Evolutionary conservation across 2,113 vertebrate species (phyloP).

Genomic region (Eonycteris spelaea): DNA sequence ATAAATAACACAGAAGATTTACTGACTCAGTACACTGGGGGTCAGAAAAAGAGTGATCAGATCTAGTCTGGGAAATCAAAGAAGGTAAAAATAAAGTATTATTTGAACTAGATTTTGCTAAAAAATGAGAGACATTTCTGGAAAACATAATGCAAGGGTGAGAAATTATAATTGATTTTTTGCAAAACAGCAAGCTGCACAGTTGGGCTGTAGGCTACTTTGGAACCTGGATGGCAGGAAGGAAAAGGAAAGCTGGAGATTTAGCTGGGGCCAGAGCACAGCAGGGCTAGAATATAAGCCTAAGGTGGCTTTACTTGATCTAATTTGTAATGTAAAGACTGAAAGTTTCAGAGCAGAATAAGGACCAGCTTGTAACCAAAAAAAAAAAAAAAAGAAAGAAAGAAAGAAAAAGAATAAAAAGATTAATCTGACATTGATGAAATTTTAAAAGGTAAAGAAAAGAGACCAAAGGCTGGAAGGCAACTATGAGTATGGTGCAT

Average conservation of each 20-base stretch:
- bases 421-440: not conserved
- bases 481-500: not conserved
- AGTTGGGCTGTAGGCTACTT: not conserved
- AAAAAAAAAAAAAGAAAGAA: too few species aligned
- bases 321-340: not conserved
- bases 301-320: not conserved
- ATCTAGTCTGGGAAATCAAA: not conserved
- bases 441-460: not conserved
- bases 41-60: not conserved
- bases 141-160: not conserved
- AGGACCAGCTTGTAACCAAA: not conserved
- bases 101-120: not conserved
- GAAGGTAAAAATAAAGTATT: not conserved
- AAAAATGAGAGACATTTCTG: not conserved
- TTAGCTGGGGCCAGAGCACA: not conserved
- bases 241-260: not conserved
- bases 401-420: too few species aligned
- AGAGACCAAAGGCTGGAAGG: not conserved
- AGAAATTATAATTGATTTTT: constrained; percentile 19
- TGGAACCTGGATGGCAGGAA: not conserved
- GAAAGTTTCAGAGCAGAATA: not conserved
- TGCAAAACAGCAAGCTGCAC: not conserved
- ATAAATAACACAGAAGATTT: not conserved
- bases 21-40: not conserved
- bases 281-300: not conserved